These are phyloP conservation scores for Teleiodes luculella DNA, from an alignment of 2,888 invertebrate species.

Conservation along the genomic window DNA sequence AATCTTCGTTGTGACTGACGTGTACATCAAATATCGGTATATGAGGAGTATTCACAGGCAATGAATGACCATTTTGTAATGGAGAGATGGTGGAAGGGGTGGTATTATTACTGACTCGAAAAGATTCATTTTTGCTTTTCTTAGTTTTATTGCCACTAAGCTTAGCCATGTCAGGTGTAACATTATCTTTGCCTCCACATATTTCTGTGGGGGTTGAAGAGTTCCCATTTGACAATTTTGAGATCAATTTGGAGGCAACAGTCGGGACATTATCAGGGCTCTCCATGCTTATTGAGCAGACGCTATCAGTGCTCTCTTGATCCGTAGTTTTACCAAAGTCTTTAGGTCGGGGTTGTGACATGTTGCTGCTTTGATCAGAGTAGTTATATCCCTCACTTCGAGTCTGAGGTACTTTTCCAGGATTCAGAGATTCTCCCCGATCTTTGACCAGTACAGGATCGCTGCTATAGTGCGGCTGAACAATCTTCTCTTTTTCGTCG, in stretches of 20 bases:
- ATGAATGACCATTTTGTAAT: constrained; percentile 65
- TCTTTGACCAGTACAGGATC: constrained; percentile 53
- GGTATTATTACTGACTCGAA: constrained; percentile 59
- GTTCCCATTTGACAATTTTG: constrained; percentile 69
- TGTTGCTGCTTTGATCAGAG: constrained; percentile 46
- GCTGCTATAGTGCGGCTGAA: constrained; percentile 37
- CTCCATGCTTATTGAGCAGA: constrained; percentile 55
- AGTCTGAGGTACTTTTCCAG: constrained; percentile 42
- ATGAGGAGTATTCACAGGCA: constrained; percentile 60
- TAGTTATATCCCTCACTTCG: constrained; percentile 55
- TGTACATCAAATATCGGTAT: constrained; percentile 68
- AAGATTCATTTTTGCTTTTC: constrained; percentile 58
- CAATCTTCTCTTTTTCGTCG: constrained; percentile 25
- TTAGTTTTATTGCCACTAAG: constrained; percentile 48
- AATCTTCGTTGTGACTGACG: constrained; percentile 64
- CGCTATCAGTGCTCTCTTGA: constrained; percentile 67
- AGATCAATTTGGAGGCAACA: constrained; percentile 62
- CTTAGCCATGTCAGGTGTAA: constrained; percentile 62
- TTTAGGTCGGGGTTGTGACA: constrained; percentile 43
- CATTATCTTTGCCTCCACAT: constrained; percentile 43
- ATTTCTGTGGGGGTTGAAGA: constrained; percentile 68
- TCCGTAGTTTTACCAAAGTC: constrained; percentile 59
- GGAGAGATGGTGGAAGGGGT: constrained; percentile 74
- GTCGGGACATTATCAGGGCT: constrained; percentile 52
- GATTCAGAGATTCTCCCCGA: constrained; percentile 43